These are phyloP conservation scores for Tenebrosternarchus preto DNA, from an alignment of 2,113 vertebrate genomes.

Conservation along the genomic window DNA sequence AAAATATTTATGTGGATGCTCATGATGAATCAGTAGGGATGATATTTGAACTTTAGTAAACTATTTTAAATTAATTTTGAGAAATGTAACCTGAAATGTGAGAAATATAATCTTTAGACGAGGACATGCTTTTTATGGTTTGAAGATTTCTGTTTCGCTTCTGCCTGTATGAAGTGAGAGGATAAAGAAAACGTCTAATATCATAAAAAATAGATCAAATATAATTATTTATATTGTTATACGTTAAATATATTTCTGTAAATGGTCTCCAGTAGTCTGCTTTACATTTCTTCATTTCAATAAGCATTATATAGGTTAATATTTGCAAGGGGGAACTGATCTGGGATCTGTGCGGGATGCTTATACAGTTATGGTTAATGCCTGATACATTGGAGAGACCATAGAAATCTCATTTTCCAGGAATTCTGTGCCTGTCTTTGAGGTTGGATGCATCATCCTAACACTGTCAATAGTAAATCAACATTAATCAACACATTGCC, in stretches of 20 bases:
- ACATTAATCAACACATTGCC: background rate
- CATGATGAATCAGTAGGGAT: too few relatives aligned
- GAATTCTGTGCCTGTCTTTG: slow-evolving; percentile 9
- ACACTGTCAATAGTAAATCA: slow-evolving; percentile 62
- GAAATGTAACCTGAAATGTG: background rate
- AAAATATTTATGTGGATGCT: background rate
- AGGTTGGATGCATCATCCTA: slow-evolving; percentile 44
- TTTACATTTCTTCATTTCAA: too few relatives aligned
- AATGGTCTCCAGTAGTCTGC: too few relatives aligned
- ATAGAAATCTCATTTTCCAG: background rate
- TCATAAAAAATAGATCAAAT: background rate
- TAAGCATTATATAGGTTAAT: background rate
- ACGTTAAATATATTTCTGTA: too few relatives aligned
- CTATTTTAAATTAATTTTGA: too few relatives aligned
- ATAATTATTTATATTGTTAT: too few relatives aligned
- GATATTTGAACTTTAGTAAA: too few relatives aligned
- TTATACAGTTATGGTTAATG: background rate
- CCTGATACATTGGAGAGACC: background rate
- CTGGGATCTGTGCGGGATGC: background rate
- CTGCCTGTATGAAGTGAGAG: too few relatives aligned
- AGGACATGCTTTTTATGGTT: background rate
- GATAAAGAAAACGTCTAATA: background rate
- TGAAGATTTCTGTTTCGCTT: background rate
- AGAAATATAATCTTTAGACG: background rate
- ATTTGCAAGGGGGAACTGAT: background rate